Conservation (phyloP, 2,113 vertebrate genomes). For the Dicerorhinus sumatrensis region DNA sequence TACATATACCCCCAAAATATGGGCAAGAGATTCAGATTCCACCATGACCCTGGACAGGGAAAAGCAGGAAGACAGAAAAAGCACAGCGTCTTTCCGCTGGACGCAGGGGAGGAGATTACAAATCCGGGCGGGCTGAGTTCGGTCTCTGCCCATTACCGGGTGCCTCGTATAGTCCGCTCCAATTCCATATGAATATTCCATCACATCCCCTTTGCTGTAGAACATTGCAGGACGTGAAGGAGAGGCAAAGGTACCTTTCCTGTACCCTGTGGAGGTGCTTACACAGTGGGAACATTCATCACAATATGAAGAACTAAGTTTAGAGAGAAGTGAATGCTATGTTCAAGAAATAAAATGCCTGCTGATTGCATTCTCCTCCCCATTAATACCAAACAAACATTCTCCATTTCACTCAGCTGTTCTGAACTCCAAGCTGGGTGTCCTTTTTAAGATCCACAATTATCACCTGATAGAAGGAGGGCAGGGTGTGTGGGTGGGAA, state of each 20-base stretch:
- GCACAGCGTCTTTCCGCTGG: not conserved
- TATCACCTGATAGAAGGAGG: constrained; percentile 19
- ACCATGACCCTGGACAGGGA: not conserved
- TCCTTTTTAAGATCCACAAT: constrained; percentile 50
- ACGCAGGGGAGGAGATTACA: not conserved
- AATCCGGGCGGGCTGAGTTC: too few species aligned
- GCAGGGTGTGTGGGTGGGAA: not conserved
- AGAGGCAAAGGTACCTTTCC: not conserved
- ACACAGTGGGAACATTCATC: not conserved
- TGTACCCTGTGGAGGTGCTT: fast-evolving
- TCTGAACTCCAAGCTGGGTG: constrained; percentile 40
- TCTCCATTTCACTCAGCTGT: constrained; percentile 27
- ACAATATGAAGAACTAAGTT: not conserved
- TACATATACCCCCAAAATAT: not conserved
- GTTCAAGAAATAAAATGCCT: not conserved
- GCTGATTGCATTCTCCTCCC: not conserved
- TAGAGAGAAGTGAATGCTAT: not conserved
- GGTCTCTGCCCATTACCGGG: not conserved
- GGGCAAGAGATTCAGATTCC: not conserved
- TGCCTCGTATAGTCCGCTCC: fast-evolving
- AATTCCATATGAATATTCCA: not conserved
- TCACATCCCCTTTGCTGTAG: not conserved
- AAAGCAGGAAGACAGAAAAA: not conserved
- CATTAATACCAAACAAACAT: not conserved
- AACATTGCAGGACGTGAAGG: not conserved